Conservation (phyloP, 2,888 invertebrate species). For the Fragum whitleyi region DNA sequence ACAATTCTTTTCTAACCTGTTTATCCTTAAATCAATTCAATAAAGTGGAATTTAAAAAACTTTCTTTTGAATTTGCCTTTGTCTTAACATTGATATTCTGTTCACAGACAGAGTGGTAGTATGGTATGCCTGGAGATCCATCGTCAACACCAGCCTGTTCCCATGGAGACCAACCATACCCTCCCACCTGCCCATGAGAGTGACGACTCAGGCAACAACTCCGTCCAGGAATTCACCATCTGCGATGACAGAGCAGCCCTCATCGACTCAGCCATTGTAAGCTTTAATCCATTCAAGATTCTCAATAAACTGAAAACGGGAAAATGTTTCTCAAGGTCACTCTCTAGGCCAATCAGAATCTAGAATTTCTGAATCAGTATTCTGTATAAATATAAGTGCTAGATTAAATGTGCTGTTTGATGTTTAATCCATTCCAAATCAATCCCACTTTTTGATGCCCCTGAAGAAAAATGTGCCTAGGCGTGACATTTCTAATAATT, state of each 20-base stretch:
- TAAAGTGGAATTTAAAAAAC: no score
- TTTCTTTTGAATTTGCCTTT: no score
- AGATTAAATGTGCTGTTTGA: neutral
- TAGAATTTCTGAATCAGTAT: constrained; percentile 29
- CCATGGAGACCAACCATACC: constrained; percentile 18
- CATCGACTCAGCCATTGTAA: constrained; percentile 56
- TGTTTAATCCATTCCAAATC: neutral
- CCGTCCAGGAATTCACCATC: constrained; percentile 49
- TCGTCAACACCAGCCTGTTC: constrained; percentile 33
- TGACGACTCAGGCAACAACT: constrained; percentile 33
- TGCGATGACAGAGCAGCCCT: constrained; percentile 56
- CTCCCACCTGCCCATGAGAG: constrained; percentile 11
- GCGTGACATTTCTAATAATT: no score
- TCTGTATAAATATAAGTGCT: neutral
- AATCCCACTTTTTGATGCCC: neutral
- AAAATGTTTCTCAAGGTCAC: constrained; percentile 53
- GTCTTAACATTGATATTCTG: neutral
- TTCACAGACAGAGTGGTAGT: constrained; percentile 50
- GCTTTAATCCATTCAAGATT: constrained; percentile 60
- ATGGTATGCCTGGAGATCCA: constrained; percentile 57
- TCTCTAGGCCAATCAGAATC: constrained; percentile 47
- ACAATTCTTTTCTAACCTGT: no score
- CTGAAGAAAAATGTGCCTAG: no score
- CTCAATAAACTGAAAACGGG: constrained; percentile 49
- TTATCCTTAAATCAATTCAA: no score